Evolutionary conservation across 2,113 vertebrate genomes (phyloP).

Genomic region (Antechinus stuartii): DNA sequence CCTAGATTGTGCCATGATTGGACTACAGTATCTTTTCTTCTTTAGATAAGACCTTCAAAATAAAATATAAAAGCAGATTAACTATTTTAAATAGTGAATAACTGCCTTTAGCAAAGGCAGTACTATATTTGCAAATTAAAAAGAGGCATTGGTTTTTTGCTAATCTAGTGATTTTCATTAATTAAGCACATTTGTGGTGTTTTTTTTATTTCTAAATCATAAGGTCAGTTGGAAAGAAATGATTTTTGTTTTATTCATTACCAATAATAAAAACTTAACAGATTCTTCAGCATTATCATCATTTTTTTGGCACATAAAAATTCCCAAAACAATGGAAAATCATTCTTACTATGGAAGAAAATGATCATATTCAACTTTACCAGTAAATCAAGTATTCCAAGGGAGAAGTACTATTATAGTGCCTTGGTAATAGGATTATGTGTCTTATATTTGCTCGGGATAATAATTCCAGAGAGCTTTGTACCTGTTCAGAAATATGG

Average conservation of each 20-base stretch:
- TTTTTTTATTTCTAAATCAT: slow-evolving; percentile 55
- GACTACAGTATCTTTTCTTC: slow-evolving; percentile 80
- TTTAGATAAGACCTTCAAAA: slow-evolving; percentile 73
- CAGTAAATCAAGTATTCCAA: neutral
- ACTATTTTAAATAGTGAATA: slow-evolving; percentile 79
- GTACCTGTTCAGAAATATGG: neutral
- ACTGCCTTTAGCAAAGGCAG: slow-evolving; percentile 54
- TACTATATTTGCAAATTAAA: slow-evolving; percentile 60
- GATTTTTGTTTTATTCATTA: neutral
- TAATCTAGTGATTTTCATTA: slow-evolving; percentile 62
- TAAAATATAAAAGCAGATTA: slow-evolving; percentile 79
- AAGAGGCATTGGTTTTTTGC: slow-evolving; percentile 42
- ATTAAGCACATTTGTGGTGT: slow-evolving; percentile 54
- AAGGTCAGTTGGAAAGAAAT: neutral
- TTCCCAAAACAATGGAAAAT: neutral
- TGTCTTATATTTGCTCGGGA: neutral
- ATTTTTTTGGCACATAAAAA: neutral
- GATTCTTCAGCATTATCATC: neutral
- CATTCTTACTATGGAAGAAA: neutral
- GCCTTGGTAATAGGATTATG: neutral
- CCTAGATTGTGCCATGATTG: slow-evolving; percentile 84
- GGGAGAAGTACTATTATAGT: neutral
- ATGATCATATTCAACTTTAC: neutral
- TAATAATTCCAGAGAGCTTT: neutral
- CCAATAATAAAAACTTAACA: slow-evolving; percentile 14